A percentile compares a stretch with the other conserved stretches of the same genome.
phyloP scores from a whole-genome alignment of 2,113 vertebrate species.

The Melierax canorus region DNA sequence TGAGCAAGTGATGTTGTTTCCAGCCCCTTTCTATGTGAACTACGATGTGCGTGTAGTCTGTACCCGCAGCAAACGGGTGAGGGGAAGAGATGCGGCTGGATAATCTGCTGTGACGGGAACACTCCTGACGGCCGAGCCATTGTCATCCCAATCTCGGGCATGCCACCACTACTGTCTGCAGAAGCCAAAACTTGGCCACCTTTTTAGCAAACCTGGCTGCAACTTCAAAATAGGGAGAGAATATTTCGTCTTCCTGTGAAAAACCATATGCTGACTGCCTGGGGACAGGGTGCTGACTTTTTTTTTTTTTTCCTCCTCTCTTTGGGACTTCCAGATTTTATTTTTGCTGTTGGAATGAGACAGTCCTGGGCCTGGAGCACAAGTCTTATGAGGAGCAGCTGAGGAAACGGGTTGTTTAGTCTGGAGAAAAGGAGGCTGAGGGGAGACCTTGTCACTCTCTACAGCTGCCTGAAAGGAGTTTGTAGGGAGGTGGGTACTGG shows the following conservation, averaged over 20 bases:
- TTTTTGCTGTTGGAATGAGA: neutral
- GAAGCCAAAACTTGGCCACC: neutral
- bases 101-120: too few species aligned
- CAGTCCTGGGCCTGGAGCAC: too few species aligned
- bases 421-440: too few species aligned
- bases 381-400: too few species aligned
- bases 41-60: fast-evolving
- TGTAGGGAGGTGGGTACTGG: too few species aligned
- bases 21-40: neutral
- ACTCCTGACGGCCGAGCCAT: fast-evolving
- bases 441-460: too few species aligned
- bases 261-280: neutral
- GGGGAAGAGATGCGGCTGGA: neutral
- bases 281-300: too few species aligned
- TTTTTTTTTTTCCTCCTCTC: neutral
- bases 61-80: neutral
- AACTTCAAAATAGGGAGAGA: neutral
- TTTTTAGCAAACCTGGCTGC: neutral
- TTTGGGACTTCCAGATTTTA: neutral
- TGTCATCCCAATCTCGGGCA: fast-evolving
- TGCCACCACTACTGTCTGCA: neutral
- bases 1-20: neutral
- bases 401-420: too few species aligned
- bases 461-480: too few species aligned
- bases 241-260: neutral